These are phyloP conservation scores for Axinella damicornis DNA, from an alignment of 37 sponge, comb jelly and placozoan genomes.

Conservation along the genomic window DNA sequence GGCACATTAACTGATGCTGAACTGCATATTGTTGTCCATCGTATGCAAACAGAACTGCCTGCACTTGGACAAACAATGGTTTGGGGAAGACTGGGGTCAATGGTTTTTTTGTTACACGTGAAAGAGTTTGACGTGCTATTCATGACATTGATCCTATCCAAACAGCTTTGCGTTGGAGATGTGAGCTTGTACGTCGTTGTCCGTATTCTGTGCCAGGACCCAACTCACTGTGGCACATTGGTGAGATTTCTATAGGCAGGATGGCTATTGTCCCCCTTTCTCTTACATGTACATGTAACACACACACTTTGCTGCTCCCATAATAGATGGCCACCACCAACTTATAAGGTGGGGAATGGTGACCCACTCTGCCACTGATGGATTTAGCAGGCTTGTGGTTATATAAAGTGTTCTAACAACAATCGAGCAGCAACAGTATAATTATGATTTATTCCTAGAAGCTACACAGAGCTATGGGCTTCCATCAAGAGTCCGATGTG, in stretches of 20 bases:
- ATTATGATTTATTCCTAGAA: slow-evolving; percentile 34
- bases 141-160: slow-evolving; percentile 40
- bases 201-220: slow-evolving; percentile 64
- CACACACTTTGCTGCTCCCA: neutral
- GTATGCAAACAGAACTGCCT: slow-evolving; percentile 23
- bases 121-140: slow-evolving; percentile 30
- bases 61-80: slow-evolving; percentile 42
- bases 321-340: slow-evolving; percentile 68
- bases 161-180: slow-evolving; percentile 42
- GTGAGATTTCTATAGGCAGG: slow-evolving; percentile 5
- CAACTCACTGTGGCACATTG: slow-evolving; percentile 77
- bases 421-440: slow-evolving; percentile 68
- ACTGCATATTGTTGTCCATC: neutral
- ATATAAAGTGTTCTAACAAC: slow-evolving; percentile 47
- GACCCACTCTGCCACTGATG: slow-evolving; percentile 69
- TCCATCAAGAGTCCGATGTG: slow-evolving; percentile 65
- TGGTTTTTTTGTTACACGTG: slow-evolving; percentile 39
- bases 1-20: slow-evolving; percentile 10
- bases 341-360: slow-evolving; percentile 76
- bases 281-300: neutral
- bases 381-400: slow-evolving; percentile 64
- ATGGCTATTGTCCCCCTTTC: neutral
- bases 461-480: slow-evolving; percentile 50
- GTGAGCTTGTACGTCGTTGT: neutral
- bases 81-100: slow-evolving; percentile 18